Evolutionary conservation across 2,113 vertebrate species (phyloP).

Genomic region (Gymnogyps californianus): DNA sequence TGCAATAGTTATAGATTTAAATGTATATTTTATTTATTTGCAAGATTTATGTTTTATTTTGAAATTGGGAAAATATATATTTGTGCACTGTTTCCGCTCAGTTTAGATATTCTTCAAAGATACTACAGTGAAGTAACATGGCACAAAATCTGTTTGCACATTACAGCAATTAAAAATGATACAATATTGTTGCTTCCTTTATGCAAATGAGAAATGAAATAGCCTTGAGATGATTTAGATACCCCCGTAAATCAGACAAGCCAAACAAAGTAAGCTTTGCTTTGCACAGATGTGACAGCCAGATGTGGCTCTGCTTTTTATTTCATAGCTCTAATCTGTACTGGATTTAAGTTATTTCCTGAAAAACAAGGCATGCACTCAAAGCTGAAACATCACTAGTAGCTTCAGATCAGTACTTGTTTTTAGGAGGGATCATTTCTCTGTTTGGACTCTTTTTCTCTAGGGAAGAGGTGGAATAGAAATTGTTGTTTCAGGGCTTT

Average conservation of each 20-base stretch:
- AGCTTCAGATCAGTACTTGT: not conserved
- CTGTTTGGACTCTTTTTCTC: not conserved
- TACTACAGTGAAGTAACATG: not conserved
- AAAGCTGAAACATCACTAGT: not conserved
- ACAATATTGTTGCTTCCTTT: not conserved
- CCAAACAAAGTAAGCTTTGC: slow-evolving; percentile 20
- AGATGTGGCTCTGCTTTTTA: slow-evolving; percentile 63
- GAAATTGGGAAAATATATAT: not conserved
- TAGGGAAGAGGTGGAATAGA: not conserved
- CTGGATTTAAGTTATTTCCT: slow-evolving; percentile 54
- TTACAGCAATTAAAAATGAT: not conserved
- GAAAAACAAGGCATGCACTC: not conserved
- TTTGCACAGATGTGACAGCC: slow-evolving; percentile 45
- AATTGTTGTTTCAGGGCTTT: not conserved
- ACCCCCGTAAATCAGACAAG: slow-evolving; percentile 20
- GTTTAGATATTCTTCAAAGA: not conserved
- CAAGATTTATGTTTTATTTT: not conserved
- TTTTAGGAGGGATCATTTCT: not conserved
- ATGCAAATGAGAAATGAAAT: slow-evolving; percentile 21
- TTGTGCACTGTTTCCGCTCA: not conserved
- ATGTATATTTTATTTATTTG: not conserved
- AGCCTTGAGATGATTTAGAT: slow-evolving; percentile 20
- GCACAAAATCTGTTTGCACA: not conserved
- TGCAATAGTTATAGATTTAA: not conserved
- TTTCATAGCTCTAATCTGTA: slow-evolving; percentile 48